Base-by-base conservation (phyloP, 2,888 invertebrate species). In the Trissolcus japonicus region DNA sequence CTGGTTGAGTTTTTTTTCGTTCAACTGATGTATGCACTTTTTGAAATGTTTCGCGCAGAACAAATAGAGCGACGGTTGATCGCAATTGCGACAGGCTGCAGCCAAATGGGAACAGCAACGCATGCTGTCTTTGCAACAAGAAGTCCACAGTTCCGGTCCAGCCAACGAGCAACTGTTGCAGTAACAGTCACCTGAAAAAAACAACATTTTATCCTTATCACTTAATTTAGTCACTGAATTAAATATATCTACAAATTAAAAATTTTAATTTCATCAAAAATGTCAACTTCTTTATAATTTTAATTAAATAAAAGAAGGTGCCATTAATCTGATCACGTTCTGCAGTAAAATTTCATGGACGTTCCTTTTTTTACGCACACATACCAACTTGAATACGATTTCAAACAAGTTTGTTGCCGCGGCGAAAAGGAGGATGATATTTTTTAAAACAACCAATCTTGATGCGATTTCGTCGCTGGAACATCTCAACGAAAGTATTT, bases 11-110 rank as follows among this genome's bases (percentile, higher is more conserved):
- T 85, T 84, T 61, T 84, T 85, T 19, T 83, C 83, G 62, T 84
- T 83, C 2, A 81, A 67, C 6, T 84, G 84, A 16, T 67, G 65
- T 6, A 86, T 73, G 67, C 89, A 89, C 76, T 88, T 88, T 62
- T 89, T 89, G 79, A 89, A 89, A 73, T 89, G 86, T 69, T 89
- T 88, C 16, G 86, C 84, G 76, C 89, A 89, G 71, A 89, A 89
- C 6, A 86, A 85, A 72, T 86, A 85, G 40, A 89, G 81, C 4
- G 82, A 79, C 2, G 87, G 87, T 46, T 87, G 87, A 73, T 89
- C 89, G 75, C 89, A 89, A 17, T 85, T 87, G 14, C 89, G 85
- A 78, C 89, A 89, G 7, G 89, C 89, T 1, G 87, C 87, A 21
- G 89, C 89, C 53, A 89, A 83, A 67, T 89, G 86, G 2, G 88